Conservation (phyloP, 1,140 invertebrate species). For the Eulimnadia texana region DNA sequence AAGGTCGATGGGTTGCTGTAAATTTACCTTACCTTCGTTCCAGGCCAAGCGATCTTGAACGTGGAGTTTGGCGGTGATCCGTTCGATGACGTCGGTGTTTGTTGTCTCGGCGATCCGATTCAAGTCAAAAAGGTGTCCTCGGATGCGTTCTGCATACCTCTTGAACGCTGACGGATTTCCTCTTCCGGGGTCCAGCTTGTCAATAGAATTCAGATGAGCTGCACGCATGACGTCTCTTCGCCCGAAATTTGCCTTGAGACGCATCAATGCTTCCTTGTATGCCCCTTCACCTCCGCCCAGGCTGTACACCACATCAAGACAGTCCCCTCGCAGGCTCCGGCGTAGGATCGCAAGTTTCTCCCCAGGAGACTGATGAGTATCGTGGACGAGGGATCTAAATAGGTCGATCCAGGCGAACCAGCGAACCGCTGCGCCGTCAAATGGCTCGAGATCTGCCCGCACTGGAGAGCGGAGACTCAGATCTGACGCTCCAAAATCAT, state of each 20-base stretch:
- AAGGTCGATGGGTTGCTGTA: background rate
- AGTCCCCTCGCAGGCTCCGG: background rate
- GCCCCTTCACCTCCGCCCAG: conserved; percentile 10
- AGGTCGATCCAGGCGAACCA: conserved; percentile 12
- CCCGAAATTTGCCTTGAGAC: conserved; percentile 5
- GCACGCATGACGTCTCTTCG: conserved; percentile 3
- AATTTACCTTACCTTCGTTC: background rate
- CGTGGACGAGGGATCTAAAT: conserved; percentile 4
- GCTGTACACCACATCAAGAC: conserved; percentile 3
- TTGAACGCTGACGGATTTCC: background rate
- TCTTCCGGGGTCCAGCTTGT: background rate
- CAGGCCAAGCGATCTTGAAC: conserved; percentile 5
- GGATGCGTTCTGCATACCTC: background rate
- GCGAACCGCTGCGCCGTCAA: background rate
- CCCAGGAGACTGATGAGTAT: background rate
- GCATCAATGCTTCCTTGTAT: conserved; percentile 3
- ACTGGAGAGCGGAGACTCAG: background rate
- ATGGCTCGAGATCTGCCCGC: background rate
- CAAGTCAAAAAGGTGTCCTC: conserved; percentile 9
- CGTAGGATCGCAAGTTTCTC: conserved; percentile 9
- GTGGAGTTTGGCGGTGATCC: background rate
- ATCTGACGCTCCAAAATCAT: background rate
- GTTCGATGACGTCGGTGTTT: conserved; percentile 1
- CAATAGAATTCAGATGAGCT: background rate
- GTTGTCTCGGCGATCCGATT: background rate